These are phyloP conservation scores for Meiosimyza decipiens DNA, from an alignment of 2,888 invertebrate species.

Conservation along the genomic window DNA sequence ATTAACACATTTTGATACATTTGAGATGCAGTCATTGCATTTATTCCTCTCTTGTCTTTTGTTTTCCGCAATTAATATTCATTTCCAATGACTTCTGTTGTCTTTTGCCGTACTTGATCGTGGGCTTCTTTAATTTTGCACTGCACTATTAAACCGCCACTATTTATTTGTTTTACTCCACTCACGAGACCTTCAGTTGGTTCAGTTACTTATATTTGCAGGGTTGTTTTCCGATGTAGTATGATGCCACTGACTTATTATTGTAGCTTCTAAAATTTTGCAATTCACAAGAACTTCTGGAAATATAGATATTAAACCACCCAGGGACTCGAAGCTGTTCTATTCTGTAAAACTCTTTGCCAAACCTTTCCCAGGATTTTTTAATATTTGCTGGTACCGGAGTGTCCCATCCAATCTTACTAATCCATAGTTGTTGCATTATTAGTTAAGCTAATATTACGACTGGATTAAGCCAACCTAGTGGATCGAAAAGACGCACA, in stretches of 20 bases:
- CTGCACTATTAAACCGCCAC: no score
- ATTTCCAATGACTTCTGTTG: no score
- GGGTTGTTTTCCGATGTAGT: constrained; percentile 22
- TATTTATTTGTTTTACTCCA: no score
- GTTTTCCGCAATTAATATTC: no score
- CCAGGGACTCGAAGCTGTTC: constrained; percentile 16
- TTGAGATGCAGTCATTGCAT: no score
- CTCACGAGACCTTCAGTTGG: no score
- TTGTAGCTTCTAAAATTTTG: constrained; percentile 21
- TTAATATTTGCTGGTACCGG: background rate
- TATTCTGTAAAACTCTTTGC: constrained; percentile 2
- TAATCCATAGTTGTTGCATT: constrained; percentile 26
- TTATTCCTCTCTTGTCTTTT: no score
- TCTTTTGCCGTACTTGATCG: no score
- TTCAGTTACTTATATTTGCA: no score
- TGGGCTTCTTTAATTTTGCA: no score
- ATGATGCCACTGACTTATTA: constrained; percentile 11
- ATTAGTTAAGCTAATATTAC: constrained; percentile 32
- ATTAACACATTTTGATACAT: no score
- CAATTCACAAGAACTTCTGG: background rate
- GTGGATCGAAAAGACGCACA: constrained; percentile 35
- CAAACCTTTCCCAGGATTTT: constrained; percentile 1
- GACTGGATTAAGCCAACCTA: constrained; percentile 36
- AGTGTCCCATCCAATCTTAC: constrained; percentile 23
- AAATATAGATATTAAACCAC: constrained; percentile 19